These are phyloP conservation scores for Parus major DNA, from an alignment of 2,113 vertebrate genomes.

Conservation along the genomic window DNA sequence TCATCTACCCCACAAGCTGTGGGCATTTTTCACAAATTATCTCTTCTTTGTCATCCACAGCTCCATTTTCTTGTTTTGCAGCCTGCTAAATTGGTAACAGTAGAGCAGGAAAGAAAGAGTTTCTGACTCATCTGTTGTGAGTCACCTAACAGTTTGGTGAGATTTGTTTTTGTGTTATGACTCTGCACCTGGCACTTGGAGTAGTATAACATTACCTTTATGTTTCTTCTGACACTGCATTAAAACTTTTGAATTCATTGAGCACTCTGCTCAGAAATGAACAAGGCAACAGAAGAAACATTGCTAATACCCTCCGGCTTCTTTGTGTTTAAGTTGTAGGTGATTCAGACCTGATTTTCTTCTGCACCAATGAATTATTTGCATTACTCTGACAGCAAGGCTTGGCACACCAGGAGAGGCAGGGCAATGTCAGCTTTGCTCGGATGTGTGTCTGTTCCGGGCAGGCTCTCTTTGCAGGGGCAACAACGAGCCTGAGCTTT, in stretches of 20 bases:
- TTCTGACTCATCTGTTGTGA: slow-evolving; percentile 62
- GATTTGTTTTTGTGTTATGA: slow-evolving; percentile 42
- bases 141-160: slow-evolving; percentile 20
- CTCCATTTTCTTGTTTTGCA: slow-evolving; percentile 46
- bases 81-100: slow-evolving; percentile 33
- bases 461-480: background rate
- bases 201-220: background rate
- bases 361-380: background rate
- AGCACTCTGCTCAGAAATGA: background rate
- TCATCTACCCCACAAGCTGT: slow-evolving; percentile 24
- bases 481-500: background rate
- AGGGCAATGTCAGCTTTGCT: background rate
- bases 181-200: background rate
- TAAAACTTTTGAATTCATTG: background rate
- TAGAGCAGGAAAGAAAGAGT: slow-evolving; percentile 26
- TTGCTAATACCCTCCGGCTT: background rate
- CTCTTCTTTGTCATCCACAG: slow-evolving; percentile 32
- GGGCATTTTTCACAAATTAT: slow-evolving; percentile 38
- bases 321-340: background rate
- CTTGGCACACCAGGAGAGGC: background rate
- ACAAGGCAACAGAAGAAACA: background rate
- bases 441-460: rapidly evolving
- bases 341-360: background rate
- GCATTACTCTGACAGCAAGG: background rate
- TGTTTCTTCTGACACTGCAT: slow-evolving; percentile 18